phyloP scores from a whole-genome alignment of 2,797 vertebrate genomes.

The Gallirallus australis region DNA sequence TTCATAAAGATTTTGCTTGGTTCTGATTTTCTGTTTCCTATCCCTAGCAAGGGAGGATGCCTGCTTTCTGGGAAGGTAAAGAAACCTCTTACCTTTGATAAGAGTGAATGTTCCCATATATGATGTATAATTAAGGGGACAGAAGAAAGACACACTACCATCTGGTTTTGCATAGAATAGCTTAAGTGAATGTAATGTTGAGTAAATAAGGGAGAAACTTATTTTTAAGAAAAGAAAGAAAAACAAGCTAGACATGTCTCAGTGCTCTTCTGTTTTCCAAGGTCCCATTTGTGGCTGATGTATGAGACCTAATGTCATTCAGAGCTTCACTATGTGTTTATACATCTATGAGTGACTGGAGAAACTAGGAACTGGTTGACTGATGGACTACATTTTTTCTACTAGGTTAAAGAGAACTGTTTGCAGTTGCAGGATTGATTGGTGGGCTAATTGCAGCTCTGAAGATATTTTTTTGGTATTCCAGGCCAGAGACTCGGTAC shows the following conservation, averaged over 20 bases:
- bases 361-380: neutral
- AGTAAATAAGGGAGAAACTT: neutral
- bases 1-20: neutral
- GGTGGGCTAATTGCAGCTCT: neutral
- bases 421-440: neutral
- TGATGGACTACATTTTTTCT: neutral
- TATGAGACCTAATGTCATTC: neutral
- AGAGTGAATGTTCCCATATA: neutral
- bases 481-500: neutral
- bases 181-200: neutral
- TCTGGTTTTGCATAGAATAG: neutral
- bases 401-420: neutral
- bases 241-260: neutral
- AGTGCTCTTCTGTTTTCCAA: neutral
- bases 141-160: neutral
- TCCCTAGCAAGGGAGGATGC: neutral
- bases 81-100: neutral
- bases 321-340: neutral
- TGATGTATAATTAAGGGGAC: neutral
- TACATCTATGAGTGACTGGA: neutral
- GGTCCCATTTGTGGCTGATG: neutral
- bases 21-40: neutral
- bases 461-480: neutral
- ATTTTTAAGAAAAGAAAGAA: neutral
- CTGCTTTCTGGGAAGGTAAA: neutral